Percentiles rank a stretch among this genome's conserved stretches.
Evolutionary conservation across 2,113 vertebrate genomes (phyloP).

Genomic region (Pelmatolapia mariae): DNA sequence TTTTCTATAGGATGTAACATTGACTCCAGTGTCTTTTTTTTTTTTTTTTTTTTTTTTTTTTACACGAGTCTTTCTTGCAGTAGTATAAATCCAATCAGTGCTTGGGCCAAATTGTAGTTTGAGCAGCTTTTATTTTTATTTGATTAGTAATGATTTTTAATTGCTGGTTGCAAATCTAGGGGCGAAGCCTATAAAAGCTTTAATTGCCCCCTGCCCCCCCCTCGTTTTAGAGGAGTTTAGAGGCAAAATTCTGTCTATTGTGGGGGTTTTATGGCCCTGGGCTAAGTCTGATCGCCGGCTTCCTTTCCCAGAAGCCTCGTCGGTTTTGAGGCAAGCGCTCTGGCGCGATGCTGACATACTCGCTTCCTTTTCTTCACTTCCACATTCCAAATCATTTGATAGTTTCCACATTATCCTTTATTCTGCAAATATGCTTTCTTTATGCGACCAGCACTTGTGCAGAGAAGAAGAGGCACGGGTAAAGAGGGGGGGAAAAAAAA

Average conservation of each 20-base stretch:
- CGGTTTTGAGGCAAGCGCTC: slow-evolving; percentile 34
- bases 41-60: slow-evolving; percentile 37
- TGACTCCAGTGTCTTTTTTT: neutral
- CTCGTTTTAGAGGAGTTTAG: slow-evolving; percentile 55
- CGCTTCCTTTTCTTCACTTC: slow-evolving; percentile 6
- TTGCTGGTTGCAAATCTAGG: slow-evolving; percentile 65
- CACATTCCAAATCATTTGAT: slow-evolving; percentile 34
- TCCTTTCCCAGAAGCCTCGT: slow-evolving; percentile 52
- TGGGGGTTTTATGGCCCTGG: slow-evolving; percentile 52
- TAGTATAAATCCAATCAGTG: slow-evolving; percentile 51
- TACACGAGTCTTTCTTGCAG: slow-evolving; percentile 31
- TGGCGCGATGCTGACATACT: slow-evolving; percentile 41
- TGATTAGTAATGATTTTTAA: slow-evolving; percentile 77
- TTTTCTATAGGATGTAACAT: slow-evolving; percentile 41
- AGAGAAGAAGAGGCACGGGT: neutral
- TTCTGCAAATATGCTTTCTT: slow-evolving; percentile 1
- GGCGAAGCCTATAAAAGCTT: slow-evolving; percentile 64
- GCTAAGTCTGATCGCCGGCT: slow-evolving; percentile 45
- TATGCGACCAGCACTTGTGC: neutral
- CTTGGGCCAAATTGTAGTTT: slow-evolving; percentile 46
- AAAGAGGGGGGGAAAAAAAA: neutral
- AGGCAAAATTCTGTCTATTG: slow-evolving; percentile 41
- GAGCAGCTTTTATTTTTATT: slow-evolving; percentile 71
- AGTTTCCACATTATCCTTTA: slow-evolving; percentile 34
- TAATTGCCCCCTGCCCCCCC: slow-evolving; percentile 63